Conservation (phyloP, 1,140 invertebrate species). For the Condylostylus longicornis region DNA sequence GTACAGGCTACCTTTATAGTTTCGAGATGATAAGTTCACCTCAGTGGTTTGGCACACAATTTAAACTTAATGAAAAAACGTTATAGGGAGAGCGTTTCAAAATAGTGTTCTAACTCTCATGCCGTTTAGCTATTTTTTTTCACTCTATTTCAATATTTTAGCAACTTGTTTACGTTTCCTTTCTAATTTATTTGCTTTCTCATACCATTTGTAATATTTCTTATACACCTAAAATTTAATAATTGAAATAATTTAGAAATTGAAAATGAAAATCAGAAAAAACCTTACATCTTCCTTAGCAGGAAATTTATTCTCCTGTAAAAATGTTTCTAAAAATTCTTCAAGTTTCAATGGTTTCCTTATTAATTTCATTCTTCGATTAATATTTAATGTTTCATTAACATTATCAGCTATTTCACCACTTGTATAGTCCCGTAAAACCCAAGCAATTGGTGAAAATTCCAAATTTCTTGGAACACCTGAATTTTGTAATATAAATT, state of each 20-base stretch:
- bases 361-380: conserved; percentile 17
- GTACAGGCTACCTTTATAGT: too few relatives aligned
- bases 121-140: too few relatives aligned
- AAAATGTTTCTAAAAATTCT: conserved; percentile 22
- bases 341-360: conserved; percentile 12
- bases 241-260: neutral
- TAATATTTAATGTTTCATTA: conserved; percentile 20
- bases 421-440: conserved; percentile 47
- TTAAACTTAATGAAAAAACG: too few relatives aligned
- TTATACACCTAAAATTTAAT: conserved; percentile 3
- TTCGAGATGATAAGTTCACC: too few relatives aligned
- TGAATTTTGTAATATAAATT: conserved; percentile 38
- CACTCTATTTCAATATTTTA: too few relatives aligned
- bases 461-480: conserved; percentile 39
- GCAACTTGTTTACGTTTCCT: conserved; percentile 1
- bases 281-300: conserved; percentile 11
- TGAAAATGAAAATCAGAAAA: neutral
- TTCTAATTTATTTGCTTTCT: conserved; percentile 5
- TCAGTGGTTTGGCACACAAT: too few relatives aligned
- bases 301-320: conserved; percentile 16
- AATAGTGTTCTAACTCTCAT: too few relatives aligned
- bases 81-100: too few relatives aligned
- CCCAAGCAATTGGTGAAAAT: conserved; percentile 45
- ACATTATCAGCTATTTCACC: conserved; percentile 39
- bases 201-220: conserved; percentile 9